Base-by-base conservation (phyloP, 1,140 invertebrate genomes). In the Zaprionus vittiger region DNA sequence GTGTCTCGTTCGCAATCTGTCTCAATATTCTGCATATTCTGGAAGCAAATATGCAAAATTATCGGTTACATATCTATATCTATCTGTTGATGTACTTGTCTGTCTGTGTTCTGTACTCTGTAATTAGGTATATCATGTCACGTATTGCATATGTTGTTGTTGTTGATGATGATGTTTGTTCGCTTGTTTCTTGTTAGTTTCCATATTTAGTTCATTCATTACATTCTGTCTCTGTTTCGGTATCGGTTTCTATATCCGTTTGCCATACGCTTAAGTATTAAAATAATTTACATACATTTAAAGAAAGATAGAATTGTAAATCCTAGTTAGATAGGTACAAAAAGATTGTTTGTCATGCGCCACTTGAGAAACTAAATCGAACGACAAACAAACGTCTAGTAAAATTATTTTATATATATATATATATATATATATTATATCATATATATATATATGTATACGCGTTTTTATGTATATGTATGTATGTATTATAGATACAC, bases 131-230 rank as follows among this genome's bases (percentile, higher is more conserved):
- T 49, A 49, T 41, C 62, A 54, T 70, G 47, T 73, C 83, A 89
- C 84, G 67, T 87, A 83, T 87, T 83, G 70, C 83, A 87, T 87
- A 83, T 76, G 37, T 72, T 77, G 61, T 70, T 31, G 37, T 71
- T 77, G 57, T 67, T 31, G 28, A 20, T 20, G 20, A 0, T 34
- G 31, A 34, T 77, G 61, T 67, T 63, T 71, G 64, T 83, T 68
- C 54, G 26, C 60, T 56, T 41, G 17, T 65, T 47, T 37, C 34
- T 38, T 64, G 44, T 68, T 71, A 17, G 41, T 17, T 47, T 47
- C 41, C 54, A 15, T 31, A 38, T 9, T 34, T 24, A 34, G 55
- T 49, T 28, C 57, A 52, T 44, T 49, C 17, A 28, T 20, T 49
- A 44, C 44, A 28, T 14, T 47, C 22, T 26, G 54, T 63, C 38